phyloP scores from a whole-genome alignment of 2,113 vertebrate genomes.

The Mionectes macconnelli region DNA sequence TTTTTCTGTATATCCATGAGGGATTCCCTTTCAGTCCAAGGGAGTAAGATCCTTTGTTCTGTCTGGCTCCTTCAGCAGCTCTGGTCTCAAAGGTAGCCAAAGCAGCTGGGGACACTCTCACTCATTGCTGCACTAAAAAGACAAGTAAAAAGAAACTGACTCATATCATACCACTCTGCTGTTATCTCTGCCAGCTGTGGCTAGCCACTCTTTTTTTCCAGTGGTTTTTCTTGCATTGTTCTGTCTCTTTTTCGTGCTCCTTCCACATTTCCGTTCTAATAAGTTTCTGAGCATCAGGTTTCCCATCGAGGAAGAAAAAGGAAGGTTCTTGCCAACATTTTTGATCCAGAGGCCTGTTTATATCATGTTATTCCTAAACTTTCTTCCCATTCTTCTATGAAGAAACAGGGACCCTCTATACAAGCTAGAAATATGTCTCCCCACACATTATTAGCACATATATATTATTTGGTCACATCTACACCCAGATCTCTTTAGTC shows the following conservation, averaged over 20 bases:
- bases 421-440: neutral
- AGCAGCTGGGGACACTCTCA: neutral
- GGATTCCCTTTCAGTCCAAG: neutral
- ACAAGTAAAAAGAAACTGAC: neutral
- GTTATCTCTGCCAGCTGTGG: neutral
- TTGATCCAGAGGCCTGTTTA: neutral
- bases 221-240: neutral
- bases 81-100: neutral
- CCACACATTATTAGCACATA: rapidly evolving
- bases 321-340: neutral
- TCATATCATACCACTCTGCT: neutral
- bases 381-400: neutral
- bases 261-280: neutral
- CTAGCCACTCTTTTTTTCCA: neutral
- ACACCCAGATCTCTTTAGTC: neutral
- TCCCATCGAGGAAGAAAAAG: neutral
- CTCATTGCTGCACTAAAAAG: neutral
- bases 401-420: neutral
- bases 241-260: neutral
- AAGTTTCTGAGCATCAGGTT: neutral
- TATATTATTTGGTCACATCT: neutral
- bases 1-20: neutral
- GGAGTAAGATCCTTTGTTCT: neutral
- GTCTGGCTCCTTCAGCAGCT: neutral
- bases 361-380: neutral